These are phyloP conservation scores for Erithacus rubecula DNA, from an alignment of 2,797 vertebrate genomes.

Conservation along the genomic window DNA sequence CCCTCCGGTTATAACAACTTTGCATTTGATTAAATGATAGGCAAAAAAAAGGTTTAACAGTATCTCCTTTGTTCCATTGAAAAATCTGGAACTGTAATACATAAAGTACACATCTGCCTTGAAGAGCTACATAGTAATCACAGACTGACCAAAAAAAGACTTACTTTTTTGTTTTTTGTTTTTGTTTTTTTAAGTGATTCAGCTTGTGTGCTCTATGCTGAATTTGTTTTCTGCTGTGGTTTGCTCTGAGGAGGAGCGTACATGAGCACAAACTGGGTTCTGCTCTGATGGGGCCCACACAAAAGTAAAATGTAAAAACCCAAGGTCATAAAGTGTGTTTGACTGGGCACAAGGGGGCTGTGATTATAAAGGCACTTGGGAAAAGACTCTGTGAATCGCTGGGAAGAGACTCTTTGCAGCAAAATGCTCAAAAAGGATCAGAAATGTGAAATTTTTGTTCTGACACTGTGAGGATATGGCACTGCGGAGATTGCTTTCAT, in stretches of 20 bases:
- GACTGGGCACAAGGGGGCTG: background rate
- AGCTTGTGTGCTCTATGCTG: background rate
- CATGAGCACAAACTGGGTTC: background rate
- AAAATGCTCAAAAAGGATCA: background rate
- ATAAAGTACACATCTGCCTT: slow-evolving; percentile 9
- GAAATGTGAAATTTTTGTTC: background rate
- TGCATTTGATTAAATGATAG: slow-evolving; percentile 59
- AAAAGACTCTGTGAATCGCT: background rate
- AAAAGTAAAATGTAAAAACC: background rate
- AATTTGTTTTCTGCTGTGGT: slow-evolving; percentile 26
- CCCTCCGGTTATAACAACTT: slow-evolving; percentile 57
- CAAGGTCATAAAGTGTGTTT: background rate
- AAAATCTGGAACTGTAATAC: slow-evolving; percentile 1
- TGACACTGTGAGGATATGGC: background rate
- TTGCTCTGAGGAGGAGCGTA: background rate
- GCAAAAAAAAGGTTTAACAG: slow-evolving; percentile 7
- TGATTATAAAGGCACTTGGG: background rate
- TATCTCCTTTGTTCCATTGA: slow-evolving; percentile 48
- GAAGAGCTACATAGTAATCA: slow-evolving; percentile 25
- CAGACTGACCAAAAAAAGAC: background rate
- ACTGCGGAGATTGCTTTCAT: background rate
- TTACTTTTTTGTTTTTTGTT: background rate
- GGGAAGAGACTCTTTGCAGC: background rate
- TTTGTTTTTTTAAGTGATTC: background rate
- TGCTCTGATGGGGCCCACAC: background rate